phyloP scores from a whole-genome alignment of 2,888 invertebrate species.

The Drosophila picticornis region DNA sequence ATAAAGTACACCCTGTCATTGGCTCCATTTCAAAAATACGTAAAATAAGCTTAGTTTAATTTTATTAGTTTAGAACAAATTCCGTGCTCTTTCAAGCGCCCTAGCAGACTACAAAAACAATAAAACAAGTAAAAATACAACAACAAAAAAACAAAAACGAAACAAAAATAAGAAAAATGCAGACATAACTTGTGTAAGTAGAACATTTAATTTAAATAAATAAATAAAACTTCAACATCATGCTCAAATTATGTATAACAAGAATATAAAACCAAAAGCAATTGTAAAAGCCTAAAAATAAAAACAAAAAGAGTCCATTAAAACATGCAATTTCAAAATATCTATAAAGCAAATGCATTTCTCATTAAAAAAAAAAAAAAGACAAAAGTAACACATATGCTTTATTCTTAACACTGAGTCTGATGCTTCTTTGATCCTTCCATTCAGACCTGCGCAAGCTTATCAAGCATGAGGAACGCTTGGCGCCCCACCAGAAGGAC shows the following conservation, averaged over 20 bases:
- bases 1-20: constrained; percentile 1
- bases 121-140: constrained; percentile 27
- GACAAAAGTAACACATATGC: neutral
- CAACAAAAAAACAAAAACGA: constrained; percentile 22
- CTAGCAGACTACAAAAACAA: constrained; percentile 46
- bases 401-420: constrained; percentile 3
- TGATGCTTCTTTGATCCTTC: constrained; percentile 23
- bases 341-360: constrained; percentile 40
- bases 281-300: constrained; percentile 64
- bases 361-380: constrained; percentile 23
- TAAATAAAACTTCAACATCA: constrained; percentile 26
- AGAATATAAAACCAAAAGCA: constrained; percentile 73
- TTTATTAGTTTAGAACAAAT: constrained; percentile 68
- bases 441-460: constrained; percentile 82
- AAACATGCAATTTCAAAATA: constrained; percentile 62
- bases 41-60: constrained; percentile 72
- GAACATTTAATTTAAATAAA: constrained; percentile 31
- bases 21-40: constrained; percentile 64
- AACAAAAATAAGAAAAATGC: constrained; percentile 28
- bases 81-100: constrained; percentile 48
- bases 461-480: constrained; percentile 84
- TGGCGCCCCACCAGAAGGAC: constrained; percentile 70
- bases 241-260: constrained; percentile 56
- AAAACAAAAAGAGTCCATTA: constrained; percentile 66
- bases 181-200: constrained; percentile 44